Conservation (phyloP, 2,797 vertebrate species). For the Liasis olivaceus region DNA sequence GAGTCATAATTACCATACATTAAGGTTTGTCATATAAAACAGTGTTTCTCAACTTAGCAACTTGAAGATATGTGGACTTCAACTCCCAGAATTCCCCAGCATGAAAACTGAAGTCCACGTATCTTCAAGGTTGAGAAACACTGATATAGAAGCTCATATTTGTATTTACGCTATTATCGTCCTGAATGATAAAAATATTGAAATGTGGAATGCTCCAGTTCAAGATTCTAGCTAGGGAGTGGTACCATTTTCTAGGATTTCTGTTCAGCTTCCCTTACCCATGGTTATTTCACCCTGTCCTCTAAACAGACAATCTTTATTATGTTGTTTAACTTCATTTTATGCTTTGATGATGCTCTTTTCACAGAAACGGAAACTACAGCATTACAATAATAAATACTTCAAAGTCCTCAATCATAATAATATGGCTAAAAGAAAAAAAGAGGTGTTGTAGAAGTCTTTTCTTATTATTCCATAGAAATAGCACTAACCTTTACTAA, state of each 20-base stretch:
- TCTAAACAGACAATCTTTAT: background rate
- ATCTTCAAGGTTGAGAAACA: too few relatives aligned
- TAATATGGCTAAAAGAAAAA: background rate
- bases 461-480: background rate
- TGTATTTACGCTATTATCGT: background rate
- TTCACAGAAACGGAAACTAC: background rate
- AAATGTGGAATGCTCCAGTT: background rate
- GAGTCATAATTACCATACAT: background rate
- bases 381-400: background rate
- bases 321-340: background rate
- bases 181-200: background rate
- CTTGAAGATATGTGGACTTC: too few relatives aligned
- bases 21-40: background rate
- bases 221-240: background rate
- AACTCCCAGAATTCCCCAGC: too few relatives aligned
- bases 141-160: background rate
- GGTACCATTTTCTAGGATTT: background rate
- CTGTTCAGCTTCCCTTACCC: background rate
- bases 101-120: too few relatives aligned
- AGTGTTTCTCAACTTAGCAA: too few relatives aligned
- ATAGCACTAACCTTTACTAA: background rate
- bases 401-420: background rate
- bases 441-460: background rate
- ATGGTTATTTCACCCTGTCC: too few relatives aligned
- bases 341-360: background rate